Conservation (phyloP, 1,140 invertebrate species). For the Pinna nobilis region DNA sequence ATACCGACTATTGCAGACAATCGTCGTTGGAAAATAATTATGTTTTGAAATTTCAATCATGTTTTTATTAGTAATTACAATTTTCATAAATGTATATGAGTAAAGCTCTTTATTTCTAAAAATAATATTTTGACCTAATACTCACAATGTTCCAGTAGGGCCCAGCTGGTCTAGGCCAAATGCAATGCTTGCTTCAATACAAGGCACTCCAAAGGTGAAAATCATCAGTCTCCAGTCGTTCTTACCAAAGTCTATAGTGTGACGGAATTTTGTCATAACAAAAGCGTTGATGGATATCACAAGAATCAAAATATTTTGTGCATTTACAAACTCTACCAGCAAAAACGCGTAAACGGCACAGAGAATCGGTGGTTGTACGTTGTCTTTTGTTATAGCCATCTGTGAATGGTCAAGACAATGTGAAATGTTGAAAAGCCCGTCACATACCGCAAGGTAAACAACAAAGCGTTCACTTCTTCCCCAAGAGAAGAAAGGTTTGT, state of each 20-base stretch:
- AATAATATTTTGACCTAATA: not conserved
- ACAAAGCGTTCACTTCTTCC: constrained; percentile 19
- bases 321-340: constrained; percentile 2
- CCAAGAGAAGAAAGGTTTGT: constrained; percentile 12
- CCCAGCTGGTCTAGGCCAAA: constrained; percentile 2
- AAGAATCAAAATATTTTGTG: constrained; percentile 2
- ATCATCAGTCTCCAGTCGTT: constrained; percentile 17
- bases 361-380: constrained; percentile 6
- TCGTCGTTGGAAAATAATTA: too few relatives aligned
- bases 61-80: too few relatives aligned
- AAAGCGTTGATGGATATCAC: constrained; percentile 23
- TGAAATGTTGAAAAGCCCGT: constrained; percentile 12
- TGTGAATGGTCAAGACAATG: constrained; percentile 23
- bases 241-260: constrained; percentile 17
- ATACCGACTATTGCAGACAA: too few relatives aligned
- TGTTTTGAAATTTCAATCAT: too few relatives aligned
- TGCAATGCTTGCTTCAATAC: not conserved
- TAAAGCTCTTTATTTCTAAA: too few relatives aligned
- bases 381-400: not conserved
- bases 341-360: constrained; percentile 18
- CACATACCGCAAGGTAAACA: constrained; percentile 17
- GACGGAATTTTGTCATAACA: constrained; percentile 9
- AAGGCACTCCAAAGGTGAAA: constrained; percentile 1
- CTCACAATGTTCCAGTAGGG: constrained; percentile 24
- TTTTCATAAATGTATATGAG: too few relatives aligned